Base-by-base conservation (phyloP, 2,113 vertebrate species). In the Pelobates fuscus region DNA sequence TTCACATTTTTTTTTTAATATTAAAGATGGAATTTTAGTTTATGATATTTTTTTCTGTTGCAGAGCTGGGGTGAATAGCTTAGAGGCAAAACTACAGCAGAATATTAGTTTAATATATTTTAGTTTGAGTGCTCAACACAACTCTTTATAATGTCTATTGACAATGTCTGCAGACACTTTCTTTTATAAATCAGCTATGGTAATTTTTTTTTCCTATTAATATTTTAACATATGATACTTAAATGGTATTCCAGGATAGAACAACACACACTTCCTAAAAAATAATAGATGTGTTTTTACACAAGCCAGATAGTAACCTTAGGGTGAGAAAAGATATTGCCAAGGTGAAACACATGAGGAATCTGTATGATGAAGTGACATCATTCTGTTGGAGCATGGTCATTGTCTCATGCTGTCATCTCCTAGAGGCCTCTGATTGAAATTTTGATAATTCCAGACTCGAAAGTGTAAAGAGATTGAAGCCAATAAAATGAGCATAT, bases 351-450 rank as follows among this genome's bases (percentile, higher is more conserved):
- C 26, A 59, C 37, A 75, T 23, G 14, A 67, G 30, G 52, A 59
- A 55, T 67, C 37, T 30, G 63, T 75, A 67, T 75, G 29, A 66
- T 27, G 18, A 58, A 8, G 24, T 75, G 54, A 67, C 54, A 75
- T 75, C 49, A 75, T 59, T 32, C 21, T 66, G 2, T 12, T 46
- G 63, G 25, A 67, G 27, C 54, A 75, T 66, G 63, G 63, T 46
- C 32, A 17, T 32, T 58, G 52, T 74, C 62, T 44, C 11, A 23
- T 46, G 52, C 62, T 74, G 49, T 75, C 54, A 67, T 67, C 54
- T 46, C 32, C 18, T 64, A 44, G 21, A 30, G 32, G 23, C 54
- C 17, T 58, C 32, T 67, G 15, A 29, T 30, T 75, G 20, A 18
- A 59, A 67, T 23, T 11, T 18, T 66, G 5, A 58, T 26, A 64